Evolutionary conservation across 2,888 invertebrate species (phyloP), one percentile per base, ranked within the genome.

Genomic region (Synanthedon vespiformis): DNA sequence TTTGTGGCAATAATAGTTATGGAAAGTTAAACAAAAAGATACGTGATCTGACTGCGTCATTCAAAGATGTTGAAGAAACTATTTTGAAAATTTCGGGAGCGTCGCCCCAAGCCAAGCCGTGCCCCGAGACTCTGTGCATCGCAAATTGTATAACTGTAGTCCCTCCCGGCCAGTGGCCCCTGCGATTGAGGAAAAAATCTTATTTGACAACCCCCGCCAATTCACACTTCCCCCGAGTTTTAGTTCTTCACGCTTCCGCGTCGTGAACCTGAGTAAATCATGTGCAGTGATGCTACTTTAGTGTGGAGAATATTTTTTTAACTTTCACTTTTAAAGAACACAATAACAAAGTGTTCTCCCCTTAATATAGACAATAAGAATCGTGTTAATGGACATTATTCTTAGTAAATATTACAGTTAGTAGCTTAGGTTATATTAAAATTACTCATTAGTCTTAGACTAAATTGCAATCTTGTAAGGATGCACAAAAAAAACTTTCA

Each of bases 161-260:
- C 65, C 62, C 65, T 65, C 62, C 51, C 56, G 44, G 54, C 53
- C 48, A 22, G 40, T 56, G 50, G 54, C 59, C 65, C 34, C 68
- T 67, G 59, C 73, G 80, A 78, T 81, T 77, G 82, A 80, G 86
- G 80, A 81, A 84, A 79, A 83, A 86, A 85, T 86, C 85, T 84
- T 85, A 86, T 85, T 86, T 80, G 78, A 75, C 74, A 69, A 65
- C 68, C 78, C 80, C 74, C 73, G 58, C 71, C 79, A 72, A 77
- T 83, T 77, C 73, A 59, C 81, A 77, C 83, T 76, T 76, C 75
- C 76, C 77, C 63, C 53, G 60, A 60, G 64, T 63, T 56, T 62
- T 49, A 56, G 56, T 63, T 64, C 65, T 62, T 70, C 68, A 63
- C 68, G 65, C 66, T 62, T 64, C 58, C 59, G 57, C 57, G 55